phyloP scores from a whole-genome alignment of 2,888 invertebrate species.

The Agriopis leucophaearia region DNA sequence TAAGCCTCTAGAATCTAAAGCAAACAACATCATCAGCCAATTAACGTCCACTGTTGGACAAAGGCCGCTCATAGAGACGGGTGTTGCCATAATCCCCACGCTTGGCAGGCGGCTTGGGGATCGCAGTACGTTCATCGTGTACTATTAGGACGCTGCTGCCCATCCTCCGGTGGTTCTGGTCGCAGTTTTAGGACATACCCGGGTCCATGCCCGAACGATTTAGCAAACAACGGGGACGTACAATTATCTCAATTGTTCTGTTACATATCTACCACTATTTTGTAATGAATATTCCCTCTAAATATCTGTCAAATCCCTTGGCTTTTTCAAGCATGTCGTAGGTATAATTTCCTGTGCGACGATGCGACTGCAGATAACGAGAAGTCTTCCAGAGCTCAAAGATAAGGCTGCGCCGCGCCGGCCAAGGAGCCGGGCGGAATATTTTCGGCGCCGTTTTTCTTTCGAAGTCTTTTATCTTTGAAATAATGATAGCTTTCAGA shows the following conservation, averaged over 20 bases:
- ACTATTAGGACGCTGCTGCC: too few species aligned
- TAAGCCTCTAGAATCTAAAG: too few species aligned
- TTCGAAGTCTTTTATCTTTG: conserved; percentile 16
- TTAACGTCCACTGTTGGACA: too few species aligned
- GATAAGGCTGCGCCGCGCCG: conserved; percentile 25
- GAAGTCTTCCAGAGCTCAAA: conserved; percentile 8
- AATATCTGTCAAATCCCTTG: conserved; percentile 12
- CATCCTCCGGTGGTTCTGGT: too few species aligned
- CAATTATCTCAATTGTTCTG: neutral
- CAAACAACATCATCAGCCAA: too few species aligned
- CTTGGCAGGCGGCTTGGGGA: too few species aligned
- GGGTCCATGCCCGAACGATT: too few species aligned
- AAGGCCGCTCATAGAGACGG: too few species aligned
- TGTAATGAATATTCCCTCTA: neutral
- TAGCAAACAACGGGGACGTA: too few species aligned
- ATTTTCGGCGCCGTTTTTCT: conserved; percentile 23
- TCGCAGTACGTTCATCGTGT: too few species aligned
- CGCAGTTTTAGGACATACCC: too few species aligned
- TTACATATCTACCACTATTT: neutral
- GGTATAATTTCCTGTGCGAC: conserved; percentile 30
- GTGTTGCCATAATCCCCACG: too few species aligned
- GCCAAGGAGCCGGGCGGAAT: conserved; percentile 4
- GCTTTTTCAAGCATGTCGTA: conserved; percentile 14
- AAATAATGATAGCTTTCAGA: conserved; percentile 1
- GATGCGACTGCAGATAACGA: conserved; percentile 27